These are phyloP conservation scores for Prunella strophiata DNA, from an alignment of 2,797 vertebrate species.

Conservation along the genomic window DNA sequence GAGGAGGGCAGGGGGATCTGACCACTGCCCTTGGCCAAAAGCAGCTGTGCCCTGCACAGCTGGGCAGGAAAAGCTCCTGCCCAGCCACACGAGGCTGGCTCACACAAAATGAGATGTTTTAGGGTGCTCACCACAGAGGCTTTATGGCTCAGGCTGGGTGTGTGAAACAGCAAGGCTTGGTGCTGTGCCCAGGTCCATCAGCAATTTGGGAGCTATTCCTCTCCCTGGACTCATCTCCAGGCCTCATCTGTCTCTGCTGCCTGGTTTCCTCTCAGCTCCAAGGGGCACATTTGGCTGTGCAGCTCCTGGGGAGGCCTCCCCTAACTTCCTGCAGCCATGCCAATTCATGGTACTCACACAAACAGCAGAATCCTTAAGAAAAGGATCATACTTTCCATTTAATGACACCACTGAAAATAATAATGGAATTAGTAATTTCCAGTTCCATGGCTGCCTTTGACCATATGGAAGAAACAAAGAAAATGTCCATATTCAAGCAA, in stretches of 20 bases:
- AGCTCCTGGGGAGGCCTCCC: neutral
- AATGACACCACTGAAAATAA: neutral
- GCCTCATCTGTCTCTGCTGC: neutral
- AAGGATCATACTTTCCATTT: neutral
- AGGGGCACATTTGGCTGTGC: neutral
- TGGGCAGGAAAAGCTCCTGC: neutral
- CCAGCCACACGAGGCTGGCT: rapidly evolving
- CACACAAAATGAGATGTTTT: rapidly evolving
- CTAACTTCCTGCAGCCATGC: neutral
- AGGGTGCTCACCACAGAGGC: neutral
- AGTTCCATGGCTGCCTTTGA: neutral
- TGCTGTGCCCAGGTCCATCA: neutral
- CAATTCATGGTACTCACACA: rapidly evolving
- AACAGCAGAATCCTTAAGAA: neutral
- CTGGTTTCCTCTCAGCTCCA: neutral
- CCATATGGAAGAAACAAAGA: neutral
- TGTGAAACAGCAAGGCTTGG: neutral
- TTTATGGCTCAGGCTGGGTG: neutral
- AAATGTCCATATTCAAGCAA: neutral
- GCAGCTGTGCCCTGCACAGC: neutral
- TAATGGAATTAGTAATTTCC: neutral
- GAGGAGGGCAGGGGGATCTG: neutral
- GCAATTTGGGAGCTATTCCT: neutral
- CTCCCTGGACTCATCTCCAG: neutral
- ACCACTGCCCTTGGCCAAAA: rapidly evolving